Percentiles rank a stretch among this genome's conserved stretches.
These are phyloP conservation scores for Leucophenga montana DNA, from an alignment of 2,888 invertebrate species.

Conservation along the genomic window DNA sequence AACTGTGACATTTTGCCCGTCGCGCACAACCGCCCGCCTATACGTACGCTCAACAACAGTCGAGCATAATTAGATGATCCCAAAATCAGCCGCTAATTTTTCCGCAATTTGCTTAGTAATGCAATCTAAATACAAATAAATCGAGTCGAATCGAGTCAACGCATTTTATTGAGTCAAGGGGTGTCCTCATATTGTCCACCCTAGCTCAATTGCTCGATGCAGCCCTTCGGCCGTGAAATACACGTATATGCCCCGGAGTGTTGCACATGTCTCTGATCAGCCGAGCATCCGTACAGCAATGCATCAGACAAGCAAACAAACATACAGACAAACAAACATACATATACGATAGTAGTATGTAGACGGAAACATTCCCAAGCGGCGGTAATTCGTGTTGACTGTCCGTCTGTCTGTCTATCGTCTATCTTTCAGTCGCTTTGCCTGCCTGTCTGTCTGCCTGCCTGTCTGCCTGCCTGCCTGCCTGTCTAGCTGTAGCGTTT, in stretches of 20 bases:
- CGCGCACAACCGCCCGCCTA: neutral
- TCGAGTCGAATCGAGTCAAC: slow-evolving; percentile 37
- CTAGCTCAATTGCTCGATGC: neutral
- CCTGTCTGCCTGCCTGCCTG: too few relatives aligned
- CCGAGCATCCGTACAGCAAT: neutral
- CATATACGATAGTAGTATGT: too few relatives aligned
- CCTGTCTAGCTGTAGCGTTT: slow-evolving; percentile 32
- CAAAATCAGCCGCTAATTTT: slow-evolving; percentile 75
- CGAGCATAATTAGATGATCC: slow-evolving; percentile 72
- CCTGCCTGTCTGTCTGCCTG: too few relatives aligned
- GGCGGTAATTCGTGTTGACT: neutral
- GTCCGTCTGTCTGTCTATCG: too few relatives aligned
- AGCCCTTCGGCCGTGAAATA: slow-evolving; percentile 55
- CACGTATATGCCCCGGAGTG: slow-evolving; percentile 61
- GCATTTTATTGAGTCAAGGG: slow-evolving; percentile 1
- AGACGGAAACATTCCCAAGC: slow-evolving; percentile 37
- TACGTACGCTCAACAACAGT: slow-evolving; percentile 1
- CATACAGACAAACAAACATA: too few relatives aligned
- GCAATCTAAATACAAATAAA: slow-evolving; percentile 71
- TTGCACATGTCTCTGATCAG: slow-evolving; percentile 64
- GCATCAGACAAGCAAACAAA: too few relatives aligned
- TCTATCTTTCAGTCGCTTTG: neutral
- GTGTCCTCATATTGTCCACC: neutral
- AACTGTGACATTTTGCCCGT: neutral
- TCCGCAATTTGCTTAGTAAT: slow-evolving; percentile 74